phyloP scores from a whole-genome alignment of 2,113 vertebrate genomes.

The Eretmochelys imbricata region DNA sequence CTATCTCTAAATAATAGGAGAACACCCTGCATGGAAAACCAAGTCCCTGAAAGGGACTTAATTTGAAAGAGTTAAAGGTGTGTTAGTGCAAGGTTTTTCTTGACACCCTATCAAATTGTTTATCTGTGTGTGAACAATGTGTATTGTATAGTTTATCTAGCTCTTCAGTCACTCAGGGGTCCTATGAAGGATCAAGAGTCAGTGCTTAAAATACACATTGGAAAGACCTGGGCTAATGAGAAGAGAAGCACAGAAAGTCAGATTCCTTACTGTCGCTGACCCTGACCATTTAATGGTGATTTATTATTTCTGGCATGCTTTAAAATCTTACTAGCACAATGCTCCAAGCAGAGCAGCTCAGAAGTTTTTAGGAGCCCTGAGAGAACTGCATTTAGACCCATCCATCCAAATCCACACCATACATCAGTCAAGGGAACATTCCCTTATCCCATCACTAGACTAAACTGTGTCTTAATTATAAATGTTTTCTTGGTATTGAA shows the following conservation, averaged over 20 bases:
- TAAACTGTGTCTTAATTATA: background rate
- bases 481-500: background rate
- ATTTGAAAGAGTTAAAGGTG: constrained; percentile 50
- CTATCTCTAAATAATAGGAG: background rate
- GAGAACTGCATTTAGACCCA: constrained; percentile 27
- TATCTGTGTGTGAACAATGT: constrained; percentile 1
- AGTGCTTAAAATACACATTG: constrained; percentile 33
- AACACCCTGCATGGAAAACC: background rate
- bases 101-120: constrained; percentile 4
- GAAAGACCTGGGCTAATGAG: constrained; percentile 44
- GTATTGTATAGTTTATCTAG: constrained; percentile 22
- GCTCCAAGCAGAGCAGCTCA: background rate
- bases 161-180: constrained; percentile 42
- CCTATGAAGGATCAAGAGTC: constrained; percentile 15
- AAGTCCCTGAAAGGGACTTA: background rate
- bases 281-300: constrained; percentile 49
- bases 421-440: constrained; percentile 1
- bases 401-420: background rate
- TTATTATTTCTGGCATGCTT: constrained; percentile 51
- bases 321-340: constrained; percentile 35
- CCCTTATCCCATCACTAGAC: background rate
- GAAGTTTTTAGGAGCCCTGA: constrained; percentile 46
- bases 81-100: constrained; percentile 36
- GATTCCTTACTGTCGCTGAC: constrained; percentile 33
- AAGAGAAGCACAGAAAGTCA: constrained; percentile 55